Base-by-base conservation (phyloP, 2,888 invertebrate genomes). In the Tinea trinotella region DNA sequence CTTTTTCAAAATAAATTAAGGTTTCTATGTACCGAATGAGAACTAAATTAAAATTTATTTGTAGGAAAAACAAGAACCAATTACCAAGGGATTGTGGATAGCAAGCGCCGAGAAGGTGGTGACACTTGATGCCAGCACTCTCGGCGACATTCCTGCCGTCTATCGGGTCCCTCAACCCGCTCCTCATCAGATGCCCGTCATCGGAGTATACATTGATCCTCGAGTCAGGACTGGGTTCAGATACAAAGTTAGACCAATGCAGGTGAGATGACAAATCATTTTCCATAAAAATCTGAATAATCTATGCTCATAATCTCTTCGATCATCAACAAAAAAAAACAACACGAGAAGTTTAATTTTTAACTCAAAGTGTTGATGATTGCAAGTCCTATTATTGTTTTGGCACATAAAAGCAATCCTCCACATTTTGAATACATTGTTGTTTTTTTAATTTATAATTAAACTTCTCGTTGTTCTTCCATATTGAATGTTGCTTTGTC, bases 131-230 rank as follows among this genome's bases (percentile, higher is more conserved):
- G 91, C 89, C 2, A 84, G 89, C 48, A 74, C 76, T 24, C 71
- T 91, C 52, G 90, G 90, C 3, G 92, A 92, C 69, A 81, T 92
- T 19, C 91, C 91, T 1, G 90, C 91, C 0, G 81, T 85, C 52
- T 92, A 92, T 69, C 80, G 83, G 19, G 88, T 91, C 12, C 88
- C 89, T 12, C 81, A 88, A 19, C 80, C 91, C 1, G 87, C 87
- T 30, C 76, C 87, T 4, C 88, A 91, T 63, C 90, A 92, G 70
- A 84, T 91, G 69, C 91, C 91, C 0, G 91, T 90, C 53, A 87
- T 91, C 65, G 93, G 93, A 53, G 90, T 92, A 54, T 92, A 90
- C 74, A 88, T 93, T 61, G 92, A 93, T 76, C 88, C 88, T 55
- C 83, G 91, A 55, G 90, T 93, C 58, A 83, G 90, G 61, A 90